Evolutionary conservation across 2,113 vertebrate genomes (phyloP), one percentile per base, ranked within the genome.

Genomic region (Zosterops lateralis): DNA sequence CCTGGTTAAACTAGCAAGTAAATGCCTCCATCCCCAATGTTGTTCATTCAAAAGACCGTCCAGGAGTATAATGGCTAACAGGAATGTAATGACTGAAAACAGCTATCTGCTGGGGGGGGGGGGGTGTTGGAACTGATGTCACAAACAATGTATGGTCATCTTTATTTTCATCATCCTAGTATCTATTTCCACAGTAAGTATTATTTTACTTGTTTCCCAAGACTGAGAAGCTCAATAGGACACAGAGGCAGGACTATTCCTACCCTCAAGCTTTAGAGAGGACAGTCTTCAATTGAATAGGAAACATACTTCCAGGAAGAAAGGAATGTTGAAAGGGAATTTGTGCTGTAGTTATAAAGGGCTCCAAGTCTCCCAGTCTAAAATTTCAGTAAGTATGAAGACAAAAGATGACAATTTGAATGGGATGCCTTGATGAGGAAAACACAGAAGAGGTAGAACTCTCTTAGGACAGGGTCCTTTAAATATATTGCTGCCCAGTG

Each of bases 381-480:
- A 78, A 84, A 75, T 60, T 85, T 83, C 75, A 32, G 14, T 76
- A 70, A 77, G 40, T 70, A 77, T 45, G 48, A 92, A 94, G 84
- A 84, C 51, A 79, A 57, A 91, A 87, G 72, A 87, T 67, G 45
- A 56, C 68, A 86, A 90, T 80, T 90, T 84, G 44, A 88, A 92
- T 78, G 85, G 92, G 72, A 93, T 91, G 94, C 79, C 53, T 94
- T 68, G 51, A 93, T 90, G 79, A 91, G 31, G 36, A 87, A 86
- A 95, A 92, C 83, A 95, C 0, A 93, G 87, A 96, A 92, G 94
- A 95, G 84, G 92, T 92, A 96, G 94, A 96, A 93, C 75, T 96
- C 71, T 78, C 71, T 84, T 84, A 74, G 72, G 87, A 91, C 61
- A 78, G 74, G 71, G 53, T 88, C 65, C 90, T 94, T 92, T 42